A percentile compares a stretch with the other conserved stretches of the same genome.
Conservation (phyloP, 2,797 vertebrate species). For the Acanthiza pusilla region DNA sequence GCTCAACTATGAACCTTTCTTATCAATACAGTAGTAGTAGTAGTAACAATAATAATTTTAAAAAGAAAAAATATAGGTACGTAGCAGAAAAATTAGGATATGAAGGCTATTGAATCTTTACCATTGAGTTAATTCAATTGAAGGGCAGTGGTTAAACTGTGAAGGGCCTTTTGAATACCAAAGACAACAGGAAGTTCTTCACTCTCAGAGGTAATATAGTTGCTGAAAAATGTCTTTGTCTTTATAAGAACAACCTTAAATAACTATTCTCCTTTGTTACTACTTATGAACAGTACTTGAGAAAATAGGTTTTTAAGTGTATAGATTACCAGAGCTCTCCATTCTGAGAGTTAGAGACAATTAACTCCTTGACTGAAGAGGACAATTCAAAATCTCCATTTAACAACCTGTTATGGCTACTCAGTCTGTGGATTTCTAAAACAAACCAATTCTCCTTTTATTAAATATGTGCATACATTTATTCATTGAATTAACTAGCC, state of each 20-base stretch:
- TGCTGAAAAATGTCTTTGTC: not conserved
- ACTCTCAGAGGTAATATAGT: not conserved
- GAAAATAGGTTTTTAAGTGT: not conserved
- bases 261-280: not conserved
- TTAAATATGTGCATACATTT: not conserved
- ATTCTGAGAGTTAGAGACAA: not conserved
- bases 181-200: not conserved
- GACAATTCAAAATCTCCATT: not conserved
- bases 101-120: not conserved
- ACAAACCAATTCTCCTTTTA: not conserved
- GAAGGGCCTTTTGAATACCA: not conserved
- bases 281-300: not conserved
- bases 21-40: not conserved
- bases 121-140: not conserved
- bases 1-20: not conserved
- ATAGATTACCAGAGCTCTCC: not conserved
- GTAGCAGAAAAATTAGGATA: not conserved
- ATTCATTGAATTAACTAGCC: not conserved
- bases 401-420: fast-evolving
- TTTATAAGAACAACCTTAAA: not conserved
- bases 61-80: not conserved
- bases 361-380: not conserved
- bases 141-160: not conserved
- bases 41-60: not conserved
- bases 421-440: not conserved